phyloP scores from a whole-genome alignment of 2,888 invertebrate species.

The Argyresthia goedartella region DNA sequence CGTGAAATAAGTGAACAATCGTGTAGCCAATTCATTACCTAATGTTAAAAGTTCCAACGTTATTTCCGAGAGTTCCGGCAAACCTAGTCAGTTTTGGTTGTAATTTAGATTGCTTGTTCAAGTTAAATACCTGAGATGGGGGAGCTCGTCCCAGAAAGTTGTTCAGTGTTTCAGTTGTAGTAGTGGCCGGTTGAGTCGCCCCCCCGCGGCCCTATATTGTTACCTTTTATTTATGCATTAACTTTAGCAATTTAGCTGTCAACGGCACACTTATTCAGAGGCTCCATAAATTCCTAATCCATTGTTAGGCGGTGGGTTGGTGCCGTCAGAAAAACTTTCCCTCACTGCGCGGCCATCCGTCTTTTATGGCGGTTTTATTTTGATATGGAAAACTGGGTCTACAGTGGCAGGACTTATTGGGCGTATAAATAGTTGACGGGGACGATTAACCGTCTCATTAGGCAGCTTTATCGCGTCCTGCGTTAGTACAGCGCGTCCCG shows the following conservation, averaged over 20 bases:
- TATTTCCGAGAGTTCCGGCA: too few relatives aligned
- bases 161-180: neutral
- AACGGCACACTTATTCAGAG: conserved; percentile 27
- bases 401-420: conserved; percentile 8
- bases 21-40: too few relatives aligned
- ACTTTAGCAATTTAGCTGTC: conserved; percentile 60
- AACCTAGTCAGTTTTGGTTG: neutral
- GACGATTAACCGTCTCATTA: conserved; percentile 40
- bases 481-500: conserved; percentile 5
- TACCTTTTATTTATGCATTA: conserved; percentile 64
- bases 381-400: conserved; percentile 12
- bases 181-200: neutral
- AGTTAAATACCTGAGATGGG: neutral
- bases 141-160: too few relatives aligned
- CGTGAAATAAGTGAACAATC: too few relatives aligned
- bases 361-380: conserved; percentile 7
- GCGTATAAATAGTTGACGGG: conserved; percentile 12
- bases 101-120: neutral
- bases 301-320: conserved; percentile 10
- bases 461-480: conserved; percentile 19
- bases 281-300: conserved; percentile 13
- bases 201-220: conserved; percentile 29
- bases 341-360: conserved; percentile 16
- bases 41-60: too few relatives aligned
- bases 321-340: conserved; percentile 12